Evolutionary conservation across 2,113 vertebrate species (phyloP).

Genomic region (Onychostoma macrolepis): DNA sequence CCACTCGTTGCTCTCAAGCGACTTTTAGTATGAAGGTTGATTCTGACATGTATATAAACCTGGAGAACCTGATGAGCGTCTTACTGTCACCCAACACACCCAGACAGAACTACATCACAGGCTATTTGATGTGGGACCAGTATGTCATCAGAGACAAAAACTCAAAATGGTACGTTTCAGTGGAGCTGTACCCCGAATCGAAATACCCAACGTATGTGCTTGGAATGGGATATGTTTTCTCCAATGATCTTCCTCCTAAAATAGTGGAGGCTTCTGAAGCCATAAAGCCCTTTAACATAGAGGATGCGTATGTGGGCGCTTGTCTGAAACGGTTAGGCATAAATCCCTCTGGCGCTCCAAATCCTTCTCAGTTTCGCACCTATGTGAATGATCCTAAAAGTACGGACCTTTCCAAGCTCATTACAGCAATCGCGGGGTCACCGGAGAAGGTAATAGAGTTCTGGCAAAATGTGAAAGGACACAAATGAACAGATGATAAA

Average conservation of each 20-base stretch:
- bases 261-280: slow-evolving; percentile 84
- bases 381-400: slow-evolving; percentile 60
- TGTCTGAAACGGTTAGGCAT: slow-evolving; percentile 73
- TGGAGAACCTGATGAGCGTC: slow-evolving; percentile 89
- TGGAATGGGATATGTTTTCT: slow-evolving; percentile 94
- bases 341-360: not conserved
- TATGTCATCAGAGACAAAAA: slow-evolving; percentile 81
- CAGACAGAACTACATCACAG: slow-evolving; percentile 86
- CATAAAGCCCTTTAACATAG: slow-evolving; percentile 86
- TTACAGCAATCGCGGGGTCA: slow-evolving; percentile 67
- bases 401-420: slow-evolving; percentile 64
- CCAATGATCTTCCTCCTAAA: slow-evolving; percentile 87
- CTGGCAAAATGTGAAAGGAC: slow-evolving; percentile 64
- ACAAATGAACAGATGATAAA: not conserved
- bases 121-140: slow-evolving; percentile 86
- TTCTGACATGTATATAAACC: slow-evolving; percentile 94
- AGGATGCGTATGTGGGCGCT: slow-evolving; percentile 81
- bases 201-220: slow-evolving; percentile 87
- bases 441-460: slow-evolving; percentile 60
- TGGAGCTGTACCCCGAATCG: slow-evolving; percentile 83
- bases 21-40: slow-evolving; percentile 92
- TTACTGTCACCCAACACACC: slow-evolving; percentile 81
- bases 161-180: slow-evolving; percentile 93
- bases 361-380: slow-evolving; percentile 57
- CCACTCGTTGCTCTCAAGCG: slow-evolving; percentile 71